Conservation (phyloP, 2,797 vertebrate genomes). For the Vultur gryphus region DNA sequence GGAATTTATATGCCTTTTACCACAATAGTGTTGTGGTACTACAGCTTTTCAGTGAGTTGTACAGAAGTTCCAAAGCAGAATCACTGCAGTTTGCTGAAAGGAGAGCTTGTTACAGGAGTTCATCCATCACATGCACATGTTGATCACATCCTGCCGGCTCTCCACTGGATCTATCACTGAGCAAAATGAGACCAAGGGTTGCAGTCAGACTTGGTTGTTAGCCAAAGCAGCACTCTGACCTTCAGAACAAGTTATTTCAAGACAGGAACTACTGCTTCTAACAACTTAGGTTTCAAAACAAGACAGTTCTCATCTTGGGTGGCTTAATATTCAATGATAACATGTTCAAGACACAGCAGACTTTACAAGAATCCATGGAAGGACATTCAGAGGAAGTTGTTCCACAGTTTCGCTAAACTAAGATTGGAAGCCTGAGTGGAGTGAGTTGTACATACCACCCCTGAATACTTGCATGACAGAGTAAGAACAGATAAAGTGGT, state of each 20-base stretch:
- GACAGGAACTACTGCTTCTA: not conserved
- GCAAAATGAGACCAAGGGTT: not conserved
- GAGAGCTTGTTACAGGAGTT: not conserved
- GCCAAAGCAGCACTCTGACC: not conserved
- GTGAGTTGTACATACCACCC: too few relatives aligned
- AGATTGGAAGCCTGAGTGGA: not conserved
- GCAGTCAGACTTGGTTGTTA: not conserved
- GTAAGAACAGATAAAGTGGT: not conserved
- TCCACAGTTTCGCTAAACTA: not conserved
- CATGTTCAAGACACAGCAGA: not conserved
- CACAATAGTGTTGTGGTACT: not conserved
- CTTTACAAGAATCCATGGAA: not conserved
- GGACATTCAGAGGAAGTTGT: not conserved
- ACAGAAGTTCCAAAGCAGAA: not conserved
- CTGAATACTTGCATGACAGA: not conserved
- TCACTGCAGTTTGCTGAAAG: not conserved
- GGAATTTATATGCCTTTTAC: not conserved
- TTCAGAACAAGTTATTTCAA: not conserved
- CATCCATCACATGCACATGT: not conserved
- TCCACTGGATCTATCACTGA: not conserved
- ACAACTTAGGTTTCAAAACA: not conserved
- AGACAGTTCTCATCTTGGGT: not conserved
- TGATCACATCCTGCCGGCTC: not conserved
- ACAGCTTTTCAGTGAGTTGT: not conserved
- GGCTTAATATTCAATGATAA: not conserved